Evolutionary conservation across 2,888 invertebrate genomes (phyloP), one percentile per base, ranked within the genome.

Genomic region (Elmis aenea): DNA sequence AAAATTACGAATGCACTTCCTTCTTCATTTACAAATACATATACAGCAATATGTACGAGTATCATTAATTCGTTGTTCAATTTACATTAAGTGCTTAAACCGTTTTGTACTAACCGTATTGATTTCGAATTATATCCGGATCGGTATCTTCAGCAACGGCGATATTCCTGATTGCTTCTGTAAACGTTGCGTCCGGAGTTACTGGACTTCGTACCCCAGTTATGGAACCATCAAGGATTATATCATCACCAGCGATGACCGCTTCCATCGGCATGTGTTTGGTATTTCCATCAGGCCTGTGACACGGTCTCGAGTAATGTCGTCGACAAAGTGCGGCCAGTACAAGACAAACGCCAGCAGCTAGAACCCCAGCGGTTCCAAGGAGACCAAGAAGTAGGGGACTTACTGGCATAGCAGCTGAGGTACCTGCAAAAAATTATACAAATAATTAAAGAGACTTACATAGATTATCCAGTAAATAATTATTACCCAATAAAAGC

Each of bases 91-190:
- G 6, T 8, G 10, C 10, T 5, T 10, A 5, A 24, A 5, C 6
- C 6, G 10, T 26, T 13, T 16, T 22, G 15, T 33, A 66, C 79
- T 76, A 59, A 89, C 89, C 88, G 70, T 88, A 87, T 68, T 89
- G 83, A 73, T 85, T 86, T 50, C 88, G 84, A 68, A 89, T 88
- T 57, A 89, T 86, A 68, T 89, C 89, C 26, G 89, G 88, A 70
- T 89, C 88, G 32, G 85, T 83, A 58, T 85, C 86, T 54, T 83
- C 83, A 12, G 61, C 48, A 13, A 60, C 54, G 65, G 51, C 51
- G 61, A 77, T 70, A 64, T 72, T 72, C 62, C 75, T 66, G 67
- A 68, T 60, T 62, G 75, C 59, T 67, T 67, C 54, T 10, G 47
- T 42, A 13, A 61, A 49, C 16, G 60, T 55, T 26, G 60, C 58